Evolutionary conservation across 2,113 vertebrate genomes (phyloP), one percentile per base, ranked within the genome.

Genomic region (Myiopsitta monachus): DNA sequence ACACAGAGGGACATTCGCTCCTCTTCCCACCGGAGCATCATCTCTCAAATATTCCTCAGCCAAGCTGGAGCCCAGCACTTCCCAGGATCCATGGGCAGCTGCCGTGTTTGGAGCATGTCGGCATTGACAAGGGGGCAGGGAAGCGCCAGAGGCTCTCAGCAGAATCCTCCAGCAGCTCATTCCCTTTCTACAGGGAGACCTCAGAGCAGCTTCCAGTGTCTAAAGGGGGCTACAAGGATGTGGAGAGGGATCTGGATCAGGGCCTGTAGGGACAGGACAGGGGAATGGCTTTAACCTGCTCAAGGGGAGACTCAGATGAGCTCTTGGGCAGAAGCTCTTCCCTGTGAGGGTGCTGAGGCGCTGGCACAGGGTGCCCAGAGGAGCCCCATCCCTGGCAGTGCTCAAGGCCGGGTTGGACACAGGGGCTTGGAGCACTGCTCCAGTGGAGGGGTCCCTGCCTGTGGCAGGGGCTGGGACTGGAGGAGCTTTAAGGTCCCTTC

Each of bases 61-160:
- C 8, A 3, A 7, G 24, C 43, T 3, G 18, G 59, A 39, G 39
- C 61, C 1, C 4, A 17, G 51, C 9, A 0, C 27, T 33, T 55
- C 70, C 49, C 18, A 9, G 27, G 22, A 26, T 26, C 39, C 33
- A 0, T 3, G 41, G 51, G 9, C 30, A 44, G 6, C 22, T 1
- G 27, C 61, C n/a, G 22, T 1, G 27, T 49, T 26, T 12, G 63
- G 52, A 39, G 41, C 41, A 0, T 1, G 18, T 27, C 1, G 18
- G 31, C 26, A 19, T 8, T 14, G 13, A 26, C 4, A 3, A 23
- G 8, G 47, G 23, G 36, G 51, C 73, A 68, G 44, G 54, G 26
- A 44, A 69, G 21, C 1, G 30, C 63, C 1, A 2, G 43, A 51
- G 54, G 10, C 16, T 36, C 54, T 11, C 4, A 7, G 52, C 18